Percentiles rank a stretch among this genome's conserved stretches.
Evolutionary conservation across 2,113 vertebrate species (phyloP).

Genomic region (rabbit (Oryctolagus cuniculus)): mOryCun1.1 NC_091440.1:67451501-67452000

Average conservation of each 20-base stretch:
- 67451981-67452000: too few relatives aligned
- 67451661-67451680: not conserved
- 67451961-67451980: too few relatives aligned
- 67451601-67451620: not conserved
- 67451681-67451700: not conserved
- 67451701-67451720: not conserved
- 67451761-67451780: not conserved
- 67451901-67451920: not conserved
- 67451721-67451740: not conserved
- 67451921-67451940: not conserved
- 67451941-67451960: not conserved
- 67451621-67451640: not conserved
- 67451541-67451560: not conserved
- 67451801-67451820: not conserved
- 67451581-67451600: not conserved
- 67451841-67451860: not conserved
- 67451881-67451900: not conserved
- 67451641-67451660: not conserved
- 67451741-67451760: not conserved
- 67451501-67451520: not conserved
- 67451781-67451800: not conserved
- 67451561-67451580: not conserved
- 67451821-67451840: not conserved
- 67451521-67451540: not conserved
- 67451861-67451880: not conserved